A percentile compares a stretch with the other conserved stretches of the same genome.
Conservation (phyloP, 2,113 vertebrate species). For the Tinamus guttatus region DNA sequence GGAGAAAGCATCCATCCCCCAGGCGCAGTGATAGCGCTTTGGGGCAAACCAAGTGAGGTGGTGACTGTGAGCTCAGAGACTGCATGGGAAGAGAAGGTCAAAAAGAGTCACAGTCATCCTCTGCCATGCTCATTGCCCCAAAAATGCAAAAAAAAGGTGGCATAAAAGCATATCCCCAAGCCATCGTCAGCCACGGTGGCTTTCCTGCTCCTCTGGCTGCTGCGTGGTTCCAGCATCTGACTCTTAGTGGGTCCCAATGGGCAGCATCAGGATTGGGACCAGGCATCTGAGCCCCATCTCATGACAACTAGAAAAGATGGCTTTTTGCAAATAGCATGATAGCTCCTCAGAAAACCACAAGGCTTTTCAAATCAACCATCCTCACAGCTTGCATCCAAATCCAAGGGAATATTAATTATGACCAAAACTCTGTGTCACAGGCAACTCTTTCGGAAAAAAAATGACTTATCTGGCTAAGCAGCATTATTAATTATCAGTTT, state of each 20-base stretch:
- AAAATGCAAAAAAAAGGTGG: background rate
- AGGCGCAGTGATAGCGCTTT: background rate
- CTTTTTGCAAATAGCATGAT: background rate
- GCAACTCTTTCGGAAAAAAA: constrained; percentile 9
- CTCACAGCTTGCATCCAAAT: background rate
- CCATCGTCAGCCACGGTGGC: background rate
- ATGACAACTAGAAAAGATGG: background rate
- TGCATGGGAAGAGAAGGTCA: background rate
- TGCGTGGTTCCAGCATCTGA: no score
- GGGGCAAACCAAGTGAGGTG: background rate
- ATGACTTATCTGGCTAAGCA: constrained; percentile 21
- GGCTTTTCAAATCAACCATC: background rate
- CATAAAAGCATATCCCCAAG: background rate
- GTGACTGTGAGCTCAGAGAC: background rate
- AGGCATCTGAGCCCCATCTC: background rate
- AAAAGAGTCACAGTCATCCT: background rate
- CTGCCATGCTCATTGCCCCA: background rate
- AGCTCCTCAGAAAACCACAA: background rate
- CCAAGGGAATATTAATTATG: constrained; percentile 18
- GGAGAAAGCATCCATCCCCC: background rate
- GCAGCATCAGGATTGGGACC: background rate
- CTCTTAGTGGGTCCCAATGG: background rate
- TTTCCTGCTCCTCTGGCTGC: no score
- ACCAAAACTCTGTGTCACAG: constrained; percentile 3
- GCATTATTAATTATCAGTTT: constrained; percentile 40